Percentiles rank a stretch among this genome's conserved stretches.
These are phyloP conservation scores for Zaprionus lachaisei DNA, from an alignment of 1,140 invertebrate genomes.

Conservation along the genomic window DNA sequence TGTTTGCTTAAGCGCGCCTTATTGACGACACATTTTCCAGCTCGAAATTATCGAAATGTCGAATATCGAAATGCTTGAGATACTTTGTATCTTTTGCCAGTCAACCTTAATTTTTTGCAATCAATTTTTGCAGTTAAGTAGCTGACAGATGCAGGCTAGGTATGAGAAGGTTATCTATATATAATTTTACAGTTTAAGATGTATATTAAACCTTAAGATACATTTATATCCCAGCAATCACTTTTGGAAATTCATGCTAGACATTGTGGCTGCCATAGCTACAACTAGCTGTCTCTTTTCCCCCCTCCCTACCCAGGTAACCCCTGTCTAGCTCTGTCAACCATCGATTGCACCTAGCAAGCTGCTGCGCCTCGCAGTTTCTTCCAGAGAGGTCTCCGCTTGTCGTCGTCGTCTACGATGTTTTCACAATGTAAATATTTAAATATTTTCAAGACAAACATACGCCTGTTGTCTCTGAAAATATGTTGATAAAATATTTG, in stretches of 20 bases:
- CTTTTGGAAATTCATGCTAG: background rate
- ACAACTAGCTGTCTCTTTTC: background rate
- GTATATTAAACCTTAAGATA: background rate
- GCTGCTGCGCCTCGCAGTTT: slow-evolving; percentile 37
- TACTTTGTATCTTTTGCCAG: slow-evolving; percentile 6
- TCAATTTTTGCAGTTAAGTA: background rate
- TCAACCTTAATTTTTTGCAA: background rate
- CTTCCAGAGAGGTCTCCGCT: slow-evolving; percentile 3
- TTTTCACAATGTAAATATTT: slow-evolving; percentile 81
- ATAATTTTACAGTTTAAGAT: background rate
- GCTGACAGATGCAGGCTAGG: background rate
- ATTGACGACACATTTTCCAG: background rate
- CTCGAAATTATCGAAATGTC: background rate
- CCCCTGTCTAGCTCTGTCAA: background rate
- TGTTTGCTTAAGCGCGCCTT: background rate
- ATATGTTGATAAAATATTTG: slow-evolving; percentile 83
- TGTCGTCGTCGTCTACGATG: slow-evolving; percentile 52
- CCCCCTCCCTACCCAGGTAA: background rate
- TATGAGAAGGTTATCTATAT: background rate
- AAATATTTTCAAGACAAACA: slow-evolving; percentile 83
- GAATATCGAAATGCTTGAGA: background rate
- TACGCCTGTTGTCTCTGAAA: slow-evolving; percentile 74
- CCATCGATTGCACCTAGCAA: slow-evolving; percentile 28
- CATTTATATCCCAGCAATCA: background rate
- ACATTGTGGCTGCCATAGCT: background rate